These are phyloP conservation scores for Corynorhinus townsendii DNA, from an alignment of 2,113 vertebrate species.

Conservation along the genomic window DNA sequence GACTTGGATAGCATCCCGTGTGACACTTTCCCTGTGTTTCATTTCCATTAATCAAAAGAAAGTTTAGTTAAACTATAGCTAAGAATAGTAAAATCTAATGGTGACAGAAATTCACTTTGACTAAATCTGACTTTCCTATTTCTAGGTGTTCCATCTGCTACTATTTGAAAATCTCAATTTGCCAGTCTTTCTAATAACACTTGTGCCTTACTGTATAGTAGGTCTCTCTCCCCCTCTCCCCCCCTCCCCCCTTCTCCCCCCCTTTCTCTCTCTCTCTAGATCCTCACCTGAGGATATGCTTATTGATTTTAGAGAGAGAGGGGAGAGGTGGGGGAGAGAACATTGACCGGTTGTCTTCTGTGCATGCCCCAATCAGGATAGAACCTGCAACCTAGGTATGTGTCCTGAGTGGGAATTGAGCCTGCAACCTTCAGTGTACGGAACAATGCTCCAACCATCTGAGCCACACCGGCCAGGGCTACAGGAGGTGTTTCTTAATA, in stretches of 20 bases:
- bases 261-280: neutral
- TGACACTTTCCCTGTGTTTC: neutral
- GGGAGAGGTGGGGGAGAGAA: neutral
- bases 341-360: neutral
- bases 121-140: neutral
- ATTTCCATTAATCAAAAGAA: slow-evolving; percentile 48
- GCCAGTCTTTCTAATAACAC: neutral
- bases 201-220: neutral
- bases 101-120: neutral
- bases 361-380: too few relatives aligned
- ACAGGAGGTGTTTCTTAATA: neutral
- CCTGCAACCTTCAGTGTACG: neutral
- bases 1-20: slow-evolving; percentile 14
- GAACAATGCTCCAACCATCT: neutral
- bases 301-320: too few relatives aligned
- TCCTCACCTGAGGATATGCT: neutral
- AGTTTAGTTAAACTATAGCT: slow-evolving; percentile 18
- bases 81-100: slow-evolving; percentile 32
- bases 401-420: neutral
- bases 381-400: neutral
- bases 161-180: slow-evolving; percentile 12
- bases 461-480: neutral
- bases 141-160: neutral
- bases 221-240: neutral
- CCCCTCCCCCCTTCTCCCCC: neutral